Evolutionary conservation across 2,113 vertebrate genomes (phyloP).

Genomic region (Mirza zaza): DNA sequence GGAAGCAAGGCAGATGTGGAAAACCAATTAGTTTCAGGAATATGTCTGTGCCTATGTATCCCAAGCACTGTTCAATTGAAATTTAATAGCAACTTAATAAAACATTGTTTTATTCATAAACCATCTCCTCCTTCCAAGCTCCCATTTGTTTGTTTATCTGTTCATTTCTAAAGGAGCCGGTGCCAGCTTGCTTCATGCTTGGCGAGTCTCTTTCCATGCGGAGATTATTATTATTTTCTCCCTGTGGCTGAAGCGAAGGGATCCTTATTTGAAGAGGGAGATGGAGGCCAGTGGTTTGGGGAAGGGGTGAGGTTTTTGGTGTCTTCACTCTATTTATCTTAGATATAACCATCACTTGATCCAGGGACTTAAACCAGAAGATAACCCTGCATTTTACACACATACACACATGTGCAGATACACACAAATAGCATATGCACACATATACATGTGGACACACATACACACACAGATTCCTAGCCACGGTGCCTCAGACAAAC

Average conservation of each 20-base stretch:
- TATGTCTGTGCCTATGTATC: slow-evolving; percentile 81
- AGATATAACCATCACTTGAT: neutral
- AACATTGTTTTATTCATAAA: slow-evolving; percentile 83
- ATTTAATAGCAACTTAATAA: slow-evolving; percentile 83
- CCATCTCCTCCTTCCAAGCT: slow-evolving; percentile 47
- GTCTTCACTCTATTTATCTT: neutral
- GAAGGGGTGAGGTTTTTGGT: neutral
- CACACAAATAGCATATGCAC: neutral
- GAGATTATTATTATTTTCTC: slow-evolving; percentile 3
- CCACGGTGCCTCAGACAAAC: neutral
- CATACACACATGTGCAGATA: neutral
- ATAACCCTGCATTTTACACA: neutral
- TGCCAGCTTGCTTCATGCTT: slow-evolving; percentile 39
- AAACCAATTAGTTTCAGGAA: slow-evolving; percentile 88
- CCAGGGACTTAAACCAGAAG: neutral
- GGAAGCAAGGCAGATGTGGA: slow-evolving; percentile 89
- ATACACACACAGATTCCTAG: too few relatives aligned
- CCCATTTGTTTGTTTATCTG: slow-evolving; percentile 73
- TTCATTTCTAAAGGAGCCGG: slow-evolving; percentile 51
- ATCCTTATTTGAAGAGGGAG: neutral
- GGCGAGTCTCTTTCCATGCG: neutral
- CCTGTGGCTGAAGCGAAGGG: neutral
- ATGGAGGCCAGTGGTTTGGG: neutral
- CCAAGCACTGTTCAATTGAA: slow-evolving; percentile 83
- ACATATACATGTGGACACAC: neutral